Percentiles rank a stretch among this genome's conserved stretches.
phyloP scores from a whole-genome alignment of 2,113 vertebrate genomes.

The Upupa epops region DNA sequence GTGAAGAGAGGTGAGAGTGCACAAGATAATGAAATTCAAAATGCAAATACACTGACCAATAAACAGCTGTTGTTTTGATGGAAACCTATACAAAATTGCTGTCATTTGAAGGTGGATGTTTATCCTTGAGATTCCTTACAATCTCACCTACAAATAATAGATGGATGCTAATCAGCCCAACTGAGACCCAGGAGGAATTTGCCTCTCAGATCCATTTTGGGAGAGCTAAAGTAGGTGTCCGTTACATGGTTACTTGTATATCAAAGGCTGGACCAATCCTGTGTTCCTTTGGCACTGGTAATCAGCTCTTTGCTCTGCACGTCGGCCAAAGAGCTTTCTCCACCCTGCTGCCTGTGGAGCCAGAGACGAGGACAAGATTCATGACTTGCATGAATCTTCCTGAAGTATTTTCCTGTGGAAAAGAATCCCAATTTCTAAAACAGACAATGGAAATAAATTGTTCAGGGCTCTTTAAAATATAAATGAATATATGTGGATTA shows the following conservation, averaged over 20 bases:
- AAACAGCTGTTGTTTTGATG: background rate
- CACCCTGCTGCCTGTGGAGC: background rate
- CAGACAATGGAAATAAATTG: background rate
- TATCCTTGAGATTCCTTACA: background rate
- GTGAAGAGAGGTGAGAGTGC: background rate
- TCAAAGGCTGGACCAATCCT: background rate
- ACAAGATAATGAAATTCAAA: background rate
- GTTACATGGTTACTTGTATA: background rate
- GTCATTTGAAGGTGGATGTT: background rate
- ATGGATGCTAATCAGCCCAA: background rate
- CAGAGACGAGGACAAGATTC: background rate
- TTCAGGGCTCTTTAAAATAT: background rate
- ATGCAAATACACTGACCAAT: background rate
- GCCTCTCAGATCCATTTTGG: background rate
- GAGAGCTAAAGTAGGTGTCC: background rate
- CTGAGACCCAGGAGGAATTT: background rate
- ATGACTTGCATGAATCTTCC: background rate
- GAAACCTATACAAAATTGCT: background rate
- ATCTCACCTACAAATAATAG: background rate
- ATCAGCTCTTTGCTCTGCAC: background rate
- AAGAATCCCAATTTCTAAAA: background rate
- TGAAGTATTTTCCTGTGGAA: background rate
- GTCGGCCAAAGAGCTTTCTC: background rate
- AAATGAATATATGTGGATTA: background rate
- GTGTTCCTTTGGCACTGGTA: background rate